These are phyloP conservation scores for Onychorhynchus coronatus DNA, from an alignment of 2,113 vertebrate species.

Conservation along the genomic window DNA sequence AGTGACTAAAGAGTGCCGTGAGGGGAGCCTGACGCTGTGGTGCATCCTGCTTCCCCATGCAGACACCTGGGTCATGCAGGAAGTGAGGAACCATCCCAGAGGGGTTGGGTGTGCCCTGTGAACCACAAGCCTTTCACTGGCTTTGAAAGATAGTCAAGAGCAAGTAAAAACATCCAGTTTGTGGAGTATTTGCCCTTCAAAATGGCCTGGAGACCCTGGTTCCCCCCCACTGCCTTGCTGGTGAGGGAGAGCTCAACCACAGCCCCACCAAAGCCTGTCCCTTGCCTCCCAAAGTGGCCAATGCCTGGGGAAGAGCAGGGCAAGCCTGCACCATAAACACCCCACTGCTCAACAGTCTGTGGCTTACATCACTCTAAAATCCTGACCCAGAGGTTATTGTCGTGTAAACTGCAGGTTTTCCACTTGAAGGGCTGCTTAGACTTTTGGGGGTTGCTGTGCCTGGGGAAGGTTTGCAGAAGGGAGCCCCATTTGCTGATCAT, in stretches of 20 bases:
- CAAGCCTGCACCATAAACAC: background rate
- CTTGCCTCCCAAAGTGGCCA: background rate
- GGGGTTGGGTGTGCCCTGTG: background rate
- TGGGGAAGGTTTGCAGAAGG: background rate
- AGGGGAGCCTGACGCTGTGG: background rate
- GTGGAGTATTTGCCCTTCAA: background rate
- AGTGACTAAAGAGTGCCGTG: constrained; percentile 7
- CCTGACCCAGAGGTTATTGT: background rate
- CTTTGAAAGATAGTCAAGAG: background rate
- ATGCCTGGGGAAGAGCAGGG: background rate
- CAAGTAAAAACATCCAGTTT: background rate
- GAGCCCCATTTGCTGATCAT: background rate
- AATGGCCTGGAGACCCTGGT: background rate
- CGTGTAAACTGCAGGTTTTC: background rate
- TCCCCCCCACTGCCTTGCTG: background rate
- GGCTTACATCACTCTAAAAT: background rate
- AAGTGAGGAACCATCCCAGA: constrained; percentile 1
- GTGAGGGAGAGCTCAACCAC: background rate
- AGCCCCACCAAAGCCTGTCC: background rate
- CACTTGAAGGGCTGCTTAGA: background rate
- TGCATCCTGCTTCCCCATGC: constrained; percentile 54
- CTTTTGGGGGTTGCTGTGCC: background rate
- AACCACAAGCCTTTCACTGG: background rate
- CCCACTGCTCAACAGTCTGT: background rate
- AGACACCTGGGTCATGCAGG: constrained; percentile 61